phyloP scores from a whole-genome alignment of 2,888 invertebrate species.

The Temnothorax rugatulus region DNA sequence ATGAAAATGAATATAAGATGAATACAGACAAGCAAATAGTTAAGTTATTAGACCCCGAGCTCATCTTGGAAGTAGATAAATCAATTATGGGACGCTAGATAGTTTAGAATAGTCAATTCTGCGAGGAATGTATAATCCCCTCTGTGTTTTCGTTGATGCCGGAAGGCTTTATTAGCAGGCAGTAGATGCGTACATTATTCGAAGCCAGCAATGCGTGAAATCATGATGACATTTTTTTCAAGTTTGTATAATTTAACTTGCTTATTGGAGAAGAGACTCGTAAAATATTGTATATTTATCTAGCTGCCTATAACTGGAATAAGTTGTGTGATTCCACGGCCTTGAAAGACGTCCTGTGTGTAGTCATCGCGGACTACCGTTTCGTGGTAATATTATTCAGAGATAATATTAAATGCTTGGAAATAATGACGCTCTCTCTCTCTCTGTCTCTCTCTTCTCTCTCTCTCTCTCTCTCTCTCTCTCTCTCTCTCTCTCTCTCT shows the following conservation, averaged over 20 bases:
- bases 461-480: not conserved
- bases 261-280: not conserved
- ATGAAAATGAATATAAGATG: not conserved
- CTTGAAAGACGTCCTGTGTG: conserved; percentile 13
- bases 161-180: not conserved
- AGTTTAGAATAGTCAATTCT: not conserved
- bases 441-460: too few species aligned
- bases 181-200: not conserved
- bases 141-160: not conserved
- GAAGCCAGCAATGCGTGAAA: not conserved
- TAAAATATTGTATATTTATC: not conserved
- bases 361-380: conserved; percentile 4
- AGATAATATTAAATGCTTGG: conserved; percentile 44
- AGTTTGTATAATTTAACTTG: conserved; percentile 9
- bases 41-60: not conserved
- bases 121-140: not conserved
- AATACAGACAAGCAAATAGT: not conserved
- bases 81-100: too few species aligned
- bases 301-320: not conserved
- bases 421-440: conserved; percentile 36
- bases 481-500: not conserved
- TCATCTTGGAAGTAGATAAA: too few species aligned
- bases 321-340: not conserved
- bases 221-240: conserved; percentile 2
- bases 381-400: conserved; percentile 52